A percentile compares a stretch with the other conserved stretches of the same genome.
Conservation (phyloP, 2,797 vertebrate genomes). For the Nothura maculosa region DNA sequence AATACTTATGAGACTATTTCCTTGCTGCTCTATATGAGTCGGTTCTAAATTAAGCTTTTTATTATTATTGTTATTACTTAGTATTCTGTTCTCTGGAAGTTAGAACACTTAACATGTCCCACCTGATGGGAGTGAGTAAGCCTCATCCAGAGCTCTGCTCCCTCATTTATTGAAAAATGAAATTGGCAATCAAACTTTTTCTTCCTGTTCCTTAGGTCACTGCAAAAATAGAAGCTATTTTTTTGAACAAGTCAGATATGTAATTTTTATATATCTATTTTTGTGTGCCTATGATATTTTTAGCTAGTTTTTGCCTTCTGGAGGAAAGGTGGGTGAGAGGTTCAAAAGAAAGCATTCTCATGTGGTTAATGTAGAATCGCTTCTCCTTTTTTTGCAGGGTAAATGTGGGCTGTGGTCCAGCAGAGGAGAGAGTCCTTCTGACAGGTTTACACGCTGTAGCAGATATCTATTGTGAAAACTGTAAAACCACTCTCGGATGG, state of each 20-base stretch:
- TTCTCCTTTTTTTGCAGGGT: slow-evolving; percentile 82
- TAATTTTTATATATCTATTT: too few relatives aligned
- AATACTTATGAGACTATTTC: slow-evolving; percentile 41
- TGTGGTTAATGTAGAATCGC: not conserved
- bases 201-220: not conserved
- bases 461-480: slow-evolving; percentile 99
- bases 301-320: not conserved
- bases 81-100: not conserved
- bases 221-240: not conserved
- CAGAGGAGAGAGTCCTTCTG: slow-evolving; percentile 96
- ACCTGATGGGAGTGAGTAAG: not conserved
- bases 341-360: not conserved
- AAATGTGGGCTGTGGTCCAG: slow-evolving; percentile 97
- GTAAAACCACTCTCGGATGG: slow-evolving; percentile 98
- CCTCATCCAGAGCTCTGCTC: not conserved
- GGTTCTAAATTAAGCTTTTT: slow-evolving; percentile 10
- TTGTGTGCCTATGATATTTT: not conserved
- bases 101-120: not conserved
- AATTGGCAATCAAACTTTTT: not conserved
- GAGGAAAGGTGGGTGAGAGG: not conserved
- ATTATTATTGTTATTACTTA: not conserved
- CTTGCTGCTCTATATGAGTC: slow-evolving; percentile 31
- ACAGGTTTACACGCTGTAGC: slow-evolving; percentile 97
- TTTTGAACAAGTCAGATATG: not conserved
- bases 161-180: not conserved